A percentile compares a stretch with the other conserved stretches of the same genome.
phyloP scores from a whole-genome alignment of 2,113 vertebrate species.

The Rutilus rutilus region DNA sequence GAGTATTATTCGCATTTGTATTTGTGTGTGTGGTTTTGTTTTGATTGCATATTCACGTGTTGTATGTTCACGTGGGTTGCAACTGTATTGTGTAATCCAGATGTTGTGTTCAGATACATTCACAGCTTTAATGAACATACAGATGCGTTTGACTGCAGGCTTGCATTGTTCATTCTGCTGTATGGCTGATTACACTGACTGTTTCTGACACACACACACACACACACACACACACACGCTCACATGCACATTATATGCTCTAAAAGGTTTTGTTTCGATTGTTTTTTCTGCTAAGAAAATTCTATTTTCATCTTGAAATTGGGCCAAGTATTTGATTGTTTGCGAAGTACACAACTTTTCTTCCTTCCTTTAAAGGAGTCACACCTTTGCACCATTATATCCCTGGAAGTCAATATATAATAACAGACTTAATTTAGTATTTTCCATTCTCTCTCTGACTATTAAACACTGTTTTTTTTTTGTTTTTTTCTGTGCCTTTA shows the following conservation, averaged over 20 bases:
- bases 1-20: not conserved
- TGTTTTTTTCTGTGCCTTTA: not conserved
- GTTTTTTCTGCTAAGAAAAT: not conserved
- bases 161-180: slow-evolving; percentile 46
- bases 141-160: slow-evolving; percentile 48
- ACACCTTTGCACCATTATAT: not conserved
- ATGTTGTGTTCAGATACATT: slow-evolving; percentile 44
- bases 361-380: not conserved
- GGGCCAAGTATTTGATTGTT: slow-evolving; percentile 30
- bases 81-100: slow-evolving; percentile 29
- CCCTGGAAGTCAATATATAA: not conserved
- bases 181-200: slow-evolving; percentile 40
- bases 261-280: slow-evolving; percentile 28
- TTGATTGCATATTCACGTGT: not conserved
- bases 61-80: not conserved
- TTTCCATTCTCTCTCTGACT: not conserved
- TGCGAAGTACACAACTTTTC: not conserved
- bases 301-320: slow-evolving; percentile 14
- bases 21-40: not conserved
- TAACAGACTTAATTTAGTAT: not conserved
- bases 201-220: slow-evolving; percentile 19
- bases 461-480: not conserved
- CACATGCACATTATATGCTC: slow-evolving; percentile 19
- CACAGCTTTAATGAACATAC: slow-evolving; percentile 50
- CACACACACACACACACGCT: not conserved